Evolutionary conservation across 2,888 invertebrate genomes (phyloP).

Genomic region (Epinotia ramella): DNA sequence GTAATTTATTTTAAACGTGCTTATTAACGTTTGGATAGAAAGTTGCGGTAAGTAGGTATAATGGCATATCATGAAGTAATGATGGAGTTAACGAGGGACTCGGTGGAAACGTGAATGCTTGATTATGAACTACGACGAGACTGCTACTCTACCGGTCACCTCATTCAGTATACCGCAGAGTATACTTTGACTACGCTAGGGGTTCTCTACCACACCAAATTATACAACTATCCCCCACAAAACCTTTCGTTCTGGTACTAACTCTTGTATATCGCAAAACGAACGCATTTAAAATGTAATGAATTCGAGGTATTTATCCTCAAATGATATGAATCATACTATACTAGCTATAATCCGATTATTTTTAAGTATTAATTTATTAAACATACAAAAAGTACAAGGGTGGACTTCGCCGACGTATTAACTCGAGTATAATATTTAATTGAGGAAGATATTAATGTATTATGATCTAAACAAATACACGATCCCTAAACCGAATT

Average conservation of each 20-base stretch:
- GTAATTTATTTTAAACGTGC: slow-evolving; percentile 42
- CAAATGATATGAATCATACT: slow-evolving; percentile 44
- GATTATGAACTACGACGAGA: slow-evolving; percentile 10
- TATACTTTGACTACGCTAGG: slow-evolving; percentile 39
- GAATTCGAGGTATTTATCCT: slow-evolving; percentile 36
- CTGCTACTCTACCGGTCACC: slow-evolving; percentile 18
- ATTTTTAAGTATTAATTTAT: slow-evolving; percentile 29
- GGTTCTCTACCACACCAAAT: slow-evolving; percentile 41
- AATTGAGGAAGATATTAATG: slow-evolving; percentile 27
- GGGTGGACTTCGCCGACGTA: slow-evolving; percentile 30
- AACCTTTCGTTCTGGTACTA: slow-evolving; percentile 38
- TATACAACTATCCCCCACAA: slow-evolving; percentile 20
- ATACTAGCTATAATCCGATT: slow-evolving; percentile 36
- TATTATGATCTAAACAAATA: slow-evolving; percentile 14
- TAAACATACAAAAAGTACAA: slow-evolving; percentile 38
- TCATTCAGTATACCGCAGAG: slow-evolving; percentile 31
- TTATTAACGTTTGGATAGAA: slow-evolving; percentile 35
- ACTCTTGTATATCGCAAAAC: slow-evolving; percentile 29
- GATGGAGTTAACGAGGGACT: slow-evolving; percentile 8
- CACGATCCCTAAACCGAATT: slow-evolving; percentile 13
- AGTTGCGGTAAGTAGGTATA: slow-evolving; percentile 33
- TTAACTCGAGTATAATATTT: slow-evolving; percentile 15
- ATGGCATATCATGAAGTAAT: slow-evolving; percentile 19
- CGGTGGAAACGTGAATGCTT: background rate
- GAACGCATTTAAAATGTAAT: slow-evolving; percentile 25